Percentiles rank a stretch among this genome's conserved stretches.
Conservation (phyloP, 2,888 invertebrate genomes). For the Muscina levida region DNA sequence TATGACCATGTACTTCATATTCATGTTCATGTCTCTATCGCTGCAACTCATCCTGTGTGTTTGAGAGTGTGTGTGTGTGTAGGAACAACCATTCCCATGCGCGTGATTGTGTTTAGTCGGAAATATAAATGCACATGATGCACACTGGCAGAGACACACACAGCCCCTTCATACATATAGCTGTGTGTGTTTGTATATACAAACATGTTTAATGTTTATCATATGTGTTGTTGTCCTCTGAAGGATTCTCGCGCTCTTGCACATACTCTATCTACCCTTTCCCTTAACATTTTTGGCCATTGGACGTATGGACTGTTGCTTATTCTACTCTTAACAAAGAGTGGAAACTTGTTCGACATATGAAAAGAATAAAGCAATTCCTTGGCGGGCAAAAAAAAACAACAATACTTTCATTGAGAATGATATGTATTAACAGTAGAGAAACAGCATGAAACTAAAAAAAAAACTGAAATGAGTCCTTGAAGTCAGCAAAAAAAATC, state of each 20-base stretch:
- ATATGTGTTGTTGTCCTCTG: conserved; percentile 38
- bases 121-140: conserved; percentile 46
- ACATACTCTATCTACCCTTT: background rate
- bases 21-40: conserved; percentile 19
- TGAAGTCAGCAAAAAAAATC: conserved; percentile 35
- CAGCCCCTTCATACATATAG: background rate
- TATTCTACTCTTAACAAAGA: conserved; percentile 66
- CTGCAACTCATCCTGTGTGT: background rate
- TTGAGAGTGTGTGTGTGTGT: too few relatives aligned
- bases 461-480: conserved; percentile 30
- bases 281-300: conserved; percentile 18
- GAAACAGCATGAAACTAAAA: conserved; percentile 16
- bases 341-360: conserved; percentile 1
- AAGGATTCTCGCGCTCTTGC: conserved; percentile 21
- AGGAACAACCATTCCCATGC: too few relatives aligned
- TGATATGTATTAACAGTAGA: conserved; percentile 31
- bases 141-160: too few relatives aligned
- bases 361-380: conserved; percentile 15
- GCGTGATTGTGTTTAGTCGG: background rate
- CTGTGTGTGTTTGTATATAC: conserved; percentile 17
- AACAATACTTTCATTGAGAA: conserved; percentile 22
- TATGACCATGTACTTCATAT: conserved; percentile 44
- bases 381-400: conserved; percentile 3
- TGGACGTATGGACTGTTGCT: conserved; percentile 65
- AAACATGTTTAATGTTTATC: conserved; percentile 37